These are phyloP conservation scores for Mareca strepera DNA, from an alignment of 2,797 vertebrate species.

Conservation along the genomic window DNA sequence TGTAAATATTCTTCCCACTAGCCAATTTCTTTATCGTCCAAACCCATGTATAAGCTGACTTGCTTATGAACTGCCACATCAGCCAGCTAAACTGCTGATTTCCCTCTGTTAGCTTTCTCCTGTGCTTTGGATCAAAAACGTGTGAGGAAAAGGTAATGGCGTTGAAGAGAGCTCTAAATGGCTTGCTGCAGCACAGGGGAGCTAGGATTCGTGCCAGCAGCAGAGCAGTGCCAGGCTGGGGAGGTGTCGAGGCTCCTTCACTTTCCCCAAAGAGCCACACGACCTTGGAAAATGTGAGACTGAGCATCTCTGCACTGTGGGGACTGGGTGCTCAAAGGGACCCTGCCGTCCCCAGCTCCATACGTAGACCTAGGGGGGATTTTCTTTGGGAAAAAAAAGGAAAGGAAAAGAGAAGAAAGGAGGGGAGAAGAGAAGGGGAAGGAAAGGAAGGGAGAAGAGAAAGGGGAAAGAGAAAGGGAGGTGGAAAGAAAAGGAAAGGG, in stretches of 20 bases:
- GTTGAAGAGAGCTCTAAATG: slow-evolving; percentile 37
- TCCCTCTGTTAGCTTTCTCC: slow-evolving; percentile 42
- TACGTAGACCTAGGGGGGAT: background rate
- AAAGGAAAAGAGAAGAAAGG: no score
- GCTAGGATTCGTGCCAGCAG: slow-evolving; percentile 3
- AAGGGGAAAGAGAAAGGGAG: rapidly evolving
- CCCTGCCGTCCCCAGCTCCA: background rate
- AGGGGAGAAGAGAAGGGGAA: rapidly evolving
- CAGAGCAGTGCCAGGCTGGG: background rate
- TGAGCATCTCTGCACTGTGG: slow-evolving; percentile 4
- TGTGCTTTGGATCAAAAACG: slow-evolving; percentile 54
- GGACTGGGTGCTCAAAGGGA: background rate
- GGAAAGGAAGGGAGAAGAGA: no score
- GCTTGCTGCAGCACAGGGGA: background rate
- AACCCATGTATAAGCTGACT: slow-evolving; percentile 43
- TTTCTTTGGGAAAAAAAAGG: background rate
- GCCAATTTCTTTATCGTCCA: slow-evolving; percentile 52
- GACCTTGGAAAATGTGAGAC: background rate
- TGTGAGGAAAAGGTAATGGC: slow-evolving; percentile 28
- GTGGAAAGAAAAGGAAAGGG: rapidly evolving
- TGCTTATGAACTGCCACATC: slow-evolving; percentile 50
- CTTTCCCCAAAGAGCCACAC: background rate
- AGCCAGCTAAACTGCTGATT: slow-evolving; percentile 54
- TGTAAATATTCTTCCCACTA: slow-evolving; percentile 68
- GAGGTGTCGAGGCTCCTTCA: background rate